Conservation (phyloP, 2,888 invertebrate genomes). For the Phlogophora meticulosa region DNA sequence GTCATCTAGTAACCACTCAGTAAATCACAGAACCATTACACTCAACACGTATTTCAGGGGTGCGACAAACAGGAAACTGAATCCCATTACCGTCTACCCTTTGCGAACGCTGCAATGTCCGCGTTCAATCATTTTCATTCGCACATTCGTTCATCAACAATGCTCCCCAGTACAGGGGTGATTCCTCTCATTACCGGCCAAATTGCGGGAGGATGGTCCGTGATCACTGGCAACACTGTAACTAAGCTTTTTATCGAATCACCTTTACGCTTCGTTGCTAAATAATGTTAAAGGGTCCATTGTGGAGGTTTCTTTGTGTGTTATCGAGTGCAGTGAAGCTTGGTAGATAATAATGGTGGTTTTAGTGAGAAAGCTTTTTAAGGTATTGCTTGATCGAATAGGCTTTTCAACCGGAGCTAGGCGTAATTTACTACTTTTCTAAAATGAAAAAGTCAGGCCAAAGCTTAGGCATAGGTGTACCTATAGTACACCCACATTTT, state of each 20-base stretch:
- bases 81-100: slow-evolving; percentile 26
- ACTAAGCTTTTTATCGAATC: slow-evolving; percentile 67
- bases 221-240: slow-evolving; percentile 66
- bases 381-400: not conserved
- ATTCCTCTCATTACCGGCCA: slow-evolving; percentile 66
- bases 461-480: too few species aligned
- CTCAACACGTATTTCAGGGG: slow-evolving; percentile 18
- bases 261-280: slow-evolving; percentile 36
- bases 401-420: not conserved
- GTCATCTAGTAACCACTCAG: slow-evolving; percentile 20
- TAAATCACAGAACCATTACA: slow-evolving; percentile 35
- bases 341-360: slow-evolving; percentile 6
- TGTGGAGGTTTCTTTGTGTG: slow-evolving; percentile 34
- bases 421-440: too few species aligned
- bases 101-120: slow-evolving; percentile 48
- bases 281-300: slow-evolving; percentile 22
- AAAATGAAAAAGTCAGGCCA: too few species aligned
- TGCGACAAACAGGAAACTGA: slow-evolving; percentile 46
- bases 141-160: slow-evolving; percentile 54
- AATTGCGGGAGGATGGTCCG: slow-evolving; percentile 60
- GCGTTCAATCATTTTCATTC: slow-evolving; percentile 62
- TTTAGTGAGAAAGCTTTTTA: slow-evolving; percentile 9
- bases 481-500: too few species aligned
- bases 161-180: slow-evolving; percentile 51
- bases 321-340: slow-evolving; percentile 27